phyloP scores from a whole-genome alignment of 2,888 invertebrate species.

The Podotricha telesiphe region DNA sequence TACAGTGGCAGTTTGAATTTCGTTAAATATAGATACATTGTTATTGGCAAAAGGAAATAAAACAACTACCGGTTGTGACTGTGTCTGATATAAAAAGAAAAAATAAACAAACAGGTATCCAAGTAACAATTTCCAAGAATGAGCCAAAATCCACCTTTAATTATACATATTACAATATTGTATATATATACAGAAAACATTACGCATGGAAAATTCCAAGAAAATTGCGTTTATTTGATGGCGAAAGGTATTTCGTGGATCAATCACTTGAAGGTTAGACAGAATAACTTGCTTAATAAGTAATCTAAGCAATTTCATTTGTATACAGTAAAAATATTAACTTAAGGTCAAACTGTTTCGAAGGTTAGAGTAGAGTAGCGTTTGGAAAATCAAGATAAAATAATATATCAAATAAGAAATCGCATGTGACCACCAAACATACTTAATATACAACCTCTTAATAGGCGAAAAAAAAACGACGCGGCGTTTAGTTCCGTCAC shows the following conservation, averaged over 20 bases:
- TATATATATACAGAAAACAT: background rate
- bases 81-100: too few species aligned
- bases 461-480: too few species aligned
- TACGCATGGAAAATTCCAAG: background rate
- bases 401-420: too few species aligned
- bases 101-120: background rate
- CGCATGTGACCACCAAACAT: too few species aligned
- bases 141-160: slow-evolving; percentile 6
- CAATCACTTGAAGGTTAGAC: slow-evolving; percentile 6
- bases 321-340: background rate
- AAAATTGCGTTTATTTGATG: slow-evolving; percentile 4
- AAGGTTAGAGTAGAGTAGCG: background rate
- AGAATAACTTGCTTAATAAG: slow-evolving; percentile 9
- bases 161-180: background rate
- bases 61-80: too few species aligned
- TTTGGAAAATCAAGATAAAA: too few species aligned
- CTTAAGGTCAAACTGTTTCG: background rate
- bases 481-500: too few species aligned
- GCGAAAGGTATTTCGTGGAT: slow-evolving; percentile 18
- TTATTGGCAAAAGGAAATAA: background rate
- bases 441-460: too few species aligned
- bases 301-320: background rate
- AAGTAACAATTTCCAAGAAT: background rate
- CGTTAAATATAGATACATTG: background rate
- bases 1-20: too few species aligned